Conservation (phyloP, 1,140 invertebrate species). For the Anastrepha obliqua region DNA sequence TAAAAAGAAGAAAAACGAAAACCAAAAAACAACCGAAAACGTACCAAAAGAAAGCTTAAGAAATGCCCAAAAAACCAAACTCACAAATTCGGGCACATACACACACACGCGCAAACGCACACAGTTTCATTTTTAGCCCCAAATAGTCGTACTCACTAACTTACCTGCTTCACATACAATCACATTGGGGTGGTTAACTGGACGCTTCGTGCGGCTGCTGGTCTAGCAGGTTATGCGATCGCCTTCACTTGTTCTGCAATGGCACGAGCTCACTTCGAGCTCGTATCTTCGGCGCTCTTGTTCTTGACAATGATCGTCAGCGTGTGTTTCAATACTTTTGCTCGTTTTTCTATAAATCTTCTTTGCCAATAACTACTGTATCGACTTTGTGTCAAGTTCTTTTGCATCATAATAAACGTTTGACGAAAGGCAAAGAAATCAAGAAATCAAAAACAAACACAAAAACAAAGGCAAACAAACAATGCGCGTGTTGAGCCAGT, state of each 20-base stretch:
- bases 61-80: background rate
- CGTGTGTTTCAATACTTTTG: background rate
- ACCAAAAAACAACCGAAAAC: background rate
- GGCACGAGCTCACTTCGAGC: background rate
- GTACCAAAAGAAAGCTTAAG: slow-evolving; percentile 10
- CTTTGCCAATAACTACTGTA: background rate
- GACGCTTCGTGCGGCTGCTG: background rate
- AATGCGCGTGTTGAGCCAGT: background rate
- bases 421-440: background rate
- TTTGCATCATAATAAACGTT: background rate
- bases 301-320: background rate
- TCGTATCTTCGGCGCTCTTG: background rate
- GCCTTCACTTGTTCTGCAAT: slow-evolving; percentile 1
- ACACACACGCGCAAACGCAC: background rate
- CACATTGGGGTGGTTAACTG: slow-evolving; percentile 38
- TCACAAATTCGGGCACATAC: background rate
- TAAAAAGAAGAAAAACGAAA: background rate
- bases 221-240: background rate
- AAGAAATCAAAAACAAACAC: background rate
- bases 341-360: background rate
- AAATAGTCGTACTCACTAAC: background rate
- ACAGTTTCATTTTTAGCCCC: slow-evolving; percentile 4
- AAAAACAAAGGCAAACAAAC: background rate
- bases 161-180: background rate
- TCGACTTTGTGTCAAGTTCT: background rate